Conservation (phyloP, 2,113 vertebrate species). For the Ptilonorhynchus violaceus region DNA sequence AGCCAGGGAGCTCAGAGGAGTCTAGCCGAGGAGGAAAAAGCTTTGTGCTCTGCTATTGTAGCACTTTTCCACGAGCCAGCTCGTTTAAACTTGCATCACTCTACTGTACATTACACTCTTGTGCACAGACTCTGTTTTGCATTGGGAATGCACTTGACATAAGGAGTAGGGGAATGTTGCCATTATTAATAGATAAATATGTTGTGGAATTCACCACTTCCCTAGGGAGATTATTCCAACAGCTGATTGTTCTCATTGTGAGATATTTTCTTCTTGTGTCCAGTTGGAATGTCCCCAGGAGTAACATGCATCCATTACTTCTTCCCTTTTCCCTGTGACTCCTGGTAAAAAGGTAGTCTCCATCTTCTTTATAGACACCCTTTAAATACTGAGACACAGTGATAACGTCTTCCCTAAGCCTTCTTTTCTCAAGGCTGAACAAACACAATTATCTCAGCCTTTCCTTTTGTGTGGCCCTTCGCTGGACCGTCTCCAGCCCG, state of each 20-base stretch:
- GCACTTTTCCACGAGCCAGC: background rate
- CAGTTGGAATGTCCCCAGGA: background rate
- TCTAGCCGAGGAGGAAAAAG: background rate
- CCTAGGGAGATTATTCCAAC: background rate
- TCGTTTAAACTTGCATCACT: background rate
- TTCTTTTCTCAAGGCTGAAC: background rate
- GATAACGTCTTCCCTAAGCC: background rate
- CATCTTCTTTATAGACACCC: background rate
- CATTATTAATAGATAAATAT: background rate
- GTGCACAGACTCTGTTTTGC: background rate
- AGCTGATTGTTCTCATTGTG: background rate
- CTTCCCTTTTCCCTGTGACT: background rate
- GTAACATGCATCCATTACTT: background rate
- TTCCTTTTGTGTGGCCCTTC: background rate
- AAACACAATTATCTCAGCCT: background rate
- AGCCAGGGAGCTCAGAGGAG: background rate
- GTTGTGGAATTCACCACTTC: background rate
- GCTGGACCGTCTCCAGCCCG: background rate
- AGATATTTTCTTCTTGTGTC: background rate
- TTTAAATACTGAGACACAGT: background rate
- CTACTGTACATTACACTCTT: background rate
- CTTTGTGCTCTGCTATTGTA: background rate
- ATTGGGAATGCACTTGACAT: background rate
- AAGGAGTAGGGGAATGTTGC: background rate
- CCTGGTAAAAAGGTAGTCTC: background rate